Conservation (phyloP, 1,140 invertebrate genomes). For the Pogonognathellus flavescens region DNA sequence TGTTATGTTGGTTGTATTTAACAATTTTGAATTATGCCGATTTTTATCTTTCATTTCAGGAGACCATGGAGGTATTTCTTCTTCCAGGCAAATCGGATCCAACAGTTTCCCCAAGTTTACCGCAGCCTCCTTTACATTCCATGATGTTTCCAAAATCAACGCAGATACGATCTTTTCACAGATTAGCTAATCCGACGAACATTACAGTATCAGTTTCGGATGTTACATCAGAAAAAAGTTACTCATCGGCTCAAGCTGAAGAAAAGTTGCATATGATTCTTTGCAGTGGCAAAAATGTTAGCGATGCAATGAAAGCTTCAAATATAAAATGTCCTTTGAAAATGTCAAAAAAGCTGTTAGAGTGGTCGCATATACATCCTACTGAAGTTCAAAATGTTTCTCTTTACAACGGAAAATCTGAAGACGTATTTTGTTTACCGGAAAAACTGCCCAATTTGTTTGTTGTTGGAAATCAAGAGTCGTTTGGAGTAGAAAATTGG, state of each 20-base stretch:
- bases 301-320: neutral
- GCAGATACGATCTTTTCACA: neutral
- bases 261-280: conserved; percentile 6
- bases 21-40: neutral
- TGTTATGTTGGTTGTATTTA: too few relatives aligned
- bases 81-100: neutral
- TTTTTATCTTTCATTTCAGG: neutral
- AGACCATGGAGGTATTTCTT: conserved; percentile 4
- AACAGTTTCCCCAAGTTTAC: neutral
- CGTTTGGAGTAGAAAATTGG: neutral
- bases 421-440: neutral
- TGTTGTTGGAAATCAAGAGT: conserved; percentile 4
- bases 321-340: conserved; percentile 12
- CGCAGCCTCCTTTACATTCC: neutral
- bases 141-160: neutral
- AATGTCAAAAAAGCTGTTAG: neutral
- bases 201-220: conserved; percentile 1
- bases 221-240: neutral
- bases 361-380: conserved; percentile 31
- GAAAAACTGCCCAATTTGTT: neutral
- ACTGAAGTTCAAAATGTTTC: neutral
- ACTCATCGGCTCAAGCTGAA: neutral
- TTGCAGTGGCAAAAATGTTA: conserved; percentile 15
- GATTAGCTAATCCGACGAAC: conserved; percentile 13
- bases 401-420: neutral